These are phyloP conservation scores for Aplocera efformata DNA, from an alignment of 2,888 invertebrate species.

Conservation along the genomic window DNA sequence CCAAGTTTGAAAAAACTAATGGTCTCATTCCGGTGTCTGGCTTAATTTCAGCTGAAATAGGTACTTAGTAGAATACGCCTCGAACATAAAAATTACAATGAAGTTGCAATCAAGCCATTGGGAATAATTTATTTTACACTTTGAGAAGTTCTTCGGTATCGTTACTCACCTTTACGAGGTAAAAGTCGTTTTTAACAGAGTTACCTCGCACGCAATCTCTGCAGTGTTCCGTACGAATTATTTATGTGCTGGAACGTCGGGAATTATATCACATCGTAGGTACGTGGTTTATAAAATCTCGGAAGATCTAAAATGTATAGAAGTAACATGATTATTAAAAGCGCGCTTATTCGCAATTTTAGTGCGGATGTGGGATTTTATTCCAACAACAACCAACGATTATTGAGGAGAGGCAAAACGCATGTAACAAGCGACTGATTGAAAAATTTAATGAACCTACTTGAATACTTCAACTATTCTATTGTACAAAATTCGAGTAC, in stretches of 20 bases:
- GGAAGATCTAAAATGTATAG: not conserved
- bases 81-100: conserved; percentile 31
- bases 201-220: conserved; percentile 65
- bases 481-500: no score
- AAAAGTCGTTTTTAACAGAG: conserved; percentile 67
- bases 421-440: no score
- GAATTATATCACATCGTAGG: conserved; percentile 38
- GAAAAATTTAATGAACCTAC: no score
- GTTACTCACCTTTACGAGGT: conserved; percentile 68
- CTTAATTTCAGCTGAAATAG: not conserved
- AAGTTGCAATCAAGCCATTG: conserved; percentile 49
- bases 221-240: conserved; percentile 49
- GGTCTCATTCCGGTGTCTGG: not conserved
- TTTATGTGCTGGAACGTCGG: conserved; percentile 45
- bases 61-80: conserved; percentile 3
- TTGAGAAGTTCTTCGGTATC: conserved; percentile 37
- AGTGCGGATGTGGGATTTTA: no score
- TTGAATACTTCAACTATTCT: no score
- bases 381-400: no score
- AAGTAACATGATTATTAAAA: not conserved
- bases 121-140: conserved; percentile 56
- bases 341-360: no score
- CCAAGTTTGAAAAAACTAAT: no score
- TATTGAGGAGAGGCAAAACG: no score
- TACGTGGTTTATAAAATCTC: not conserved